Conservation (phyloP, 92 coral and sea anemone genomes). For the Actinostola sp. region DNA sequence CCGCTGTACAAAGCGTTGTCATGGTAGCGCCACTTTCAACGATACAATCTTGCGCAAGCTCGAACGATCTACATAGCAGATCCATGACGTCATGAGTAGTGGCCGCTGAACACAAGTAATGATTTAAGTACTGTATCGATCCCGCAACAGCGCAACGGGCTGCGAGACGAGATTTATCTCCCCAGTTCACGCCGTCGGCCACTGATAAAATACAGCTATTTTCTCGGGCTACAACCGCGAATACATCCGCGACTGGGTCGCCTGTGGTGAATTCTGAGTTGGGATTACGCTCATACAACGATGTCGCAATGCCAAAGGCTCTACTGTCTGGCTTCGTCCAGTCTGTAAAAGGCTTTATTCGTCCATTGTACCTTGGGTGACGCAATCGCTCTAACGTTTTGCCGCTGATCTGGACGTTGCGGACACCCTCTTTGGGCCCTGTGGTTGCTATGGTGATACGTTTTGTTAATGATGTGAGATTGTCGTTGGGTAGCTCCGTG, state of each 20-base stretch:
- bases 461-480: slow-evolving; percentile 52
- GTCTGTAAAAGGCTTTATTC: slow-evolving; percentile 45
- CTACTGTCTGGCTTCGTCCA: slow-evolving; percentile 79
- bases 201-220: slow-evolving; percentile 89
- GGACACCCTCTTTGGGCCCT: slow-evolving; percentile 90
- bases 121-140: slow-evolving; percentile 76
- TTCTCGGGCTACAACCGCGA: slow-evolving; percentile 87
- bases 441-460: slow-evolving; percentile 80
- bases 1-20: slow-evolving; percentile 95
- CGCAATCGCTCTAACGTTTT: slow-evolving; percentile 32
- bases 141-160: slow-evolving; percentile 97
- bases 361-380: slow-evolving; percentile 29
- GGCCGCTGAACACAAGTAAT: slow-evolving; percentile 60
- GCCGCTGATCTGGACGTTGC: slow-evolving; percentile 41
- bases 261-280: slow-evolving; percentile 63
- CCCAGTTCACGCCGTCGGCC: slow-evolving; percentile 99
- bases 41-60: slow-evolving; percentile 80
- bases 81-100: slow-evolving; percentile 79
- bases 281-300: slow-evolving; percentile 89
- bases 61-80: slow-evolving; percentile 70
- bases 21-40: slow-evolving; percentile 79
- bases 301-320: slow-evolving; percentile 88
- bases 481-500: slow-evolving; percentile 66
- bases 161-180: slow-evolving; percentile 93
- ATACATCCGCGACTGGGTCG: slow-evolving; percentile 96